Conservation (phyloP, 2,888 invertebrate genomes). For the Hirtodrosophila histrioides region DNA sequence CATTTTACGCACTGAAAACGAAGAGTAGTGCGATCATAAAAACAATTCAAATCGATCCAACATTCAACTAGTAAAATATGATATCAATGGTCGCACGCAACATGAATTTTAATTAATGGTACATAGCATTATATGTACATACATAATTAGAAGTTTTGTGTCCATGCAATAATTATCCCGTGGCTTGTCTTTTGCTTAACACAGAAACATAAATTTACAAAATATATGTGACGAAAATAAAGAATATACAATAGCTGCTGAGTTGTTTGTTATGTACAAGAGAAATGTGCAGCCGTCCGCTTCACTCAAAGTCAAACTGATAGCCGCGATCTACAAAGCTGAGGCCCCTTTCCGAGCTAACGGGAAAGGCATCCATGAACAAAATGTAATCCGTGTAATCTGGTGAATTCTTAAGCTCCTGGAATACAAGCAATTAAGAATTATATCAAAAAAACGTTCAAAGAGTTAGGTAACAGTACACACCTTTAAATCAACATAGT, state of each 20-base stretch:
- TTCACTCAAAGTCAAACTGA: slow-evolving; percentile 76
- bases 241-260: slow-evolving; percentile 27
- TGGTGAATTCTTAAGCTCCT: slow-evolving; percentile 65
- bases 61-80: no score
- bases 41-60: no score
- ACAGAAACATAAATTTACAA: slow-evolving; percentile 39
- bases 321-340: slow-evolving; percentile 80
- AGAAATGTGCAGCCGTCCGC: slow-evolving; percentile 4
- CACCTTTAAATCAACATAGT: slow-evolving; percentile 68
- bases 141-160: slow-evolving; percentile 15
- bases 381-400: slow-evolving; percentile 60
- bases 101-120: slow-evolving; percentile 31
- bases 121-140: slow-evolving; percentile 34
- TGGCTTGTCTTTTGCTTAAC: slow-evolving; percentile 20
- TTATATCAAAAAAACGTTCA: neutral
- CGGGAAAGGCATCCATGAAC: slow-evolving; percentile 71
- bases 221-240: slow-evolving; percentile 16
- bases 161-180: slow-evolving; percentile 11
- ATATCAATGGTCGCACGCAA: slow-evolving; percentile 15
- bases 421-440: slow-evolving; percentile 13
- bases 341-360: slow-evolving; percentile 73
- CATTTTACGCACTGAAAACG: neutral
- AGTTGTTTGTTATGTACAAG: slow-evolving; percentile 37
- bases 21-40: neutral
- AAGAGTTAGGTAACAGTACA: neutral